These are phyloP conservation scores for Bradypodion ventrale DNA, from an alignment of 2,797 vertebrate species.

Conservation along the genomic window DNA sequence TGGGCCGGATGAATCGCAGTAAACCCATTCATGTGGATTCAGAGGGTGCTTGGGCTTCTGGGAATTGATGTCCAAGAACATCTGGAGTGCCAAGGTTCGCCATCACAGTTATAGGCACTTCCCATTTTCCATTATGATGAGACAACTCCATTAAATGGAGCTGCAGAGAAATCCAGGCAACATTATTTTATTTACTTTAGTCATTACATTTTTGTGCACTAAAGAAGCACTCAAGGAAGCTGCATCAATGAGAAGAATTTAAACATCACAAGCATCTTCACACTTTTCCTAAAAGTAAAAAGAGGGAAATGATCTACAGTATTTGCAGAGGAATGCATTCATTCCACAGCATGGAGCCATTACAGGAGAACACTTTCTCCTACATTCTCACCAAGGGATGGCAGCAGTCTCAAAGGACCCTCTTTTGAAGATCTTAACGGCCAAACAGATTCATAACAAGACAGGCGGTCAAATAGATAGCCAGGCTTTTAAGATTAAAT, in stretches of 20 bases:
- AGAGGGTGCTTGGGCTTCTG: no score
- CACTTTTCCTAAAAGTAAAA: not conserved
- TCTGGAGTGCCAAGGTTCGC: no score
- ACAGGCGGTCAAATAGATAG: not conserved
- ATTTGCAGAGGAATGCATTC: not conserved
- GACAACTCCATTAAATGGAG: not conserved
- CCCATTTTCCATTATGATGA: not conserved
- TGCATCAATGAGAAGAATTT: not conserved
- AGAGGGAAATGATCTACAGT: not conserved
- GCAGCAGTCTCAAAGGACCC: not conserved
- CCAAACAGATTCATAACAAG: not conserved
- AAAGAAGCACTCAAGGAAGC: not conserved
- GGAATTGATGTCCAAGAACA: no score
- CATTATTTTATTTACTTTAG: not conserved
- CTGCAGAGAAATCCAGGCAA: not conserved
- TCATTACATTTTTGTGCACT: not conserved
- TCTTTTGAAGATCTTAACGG: not conserved
- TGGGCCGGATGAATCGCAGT: no score
- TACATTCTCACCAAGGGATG: not conserved
- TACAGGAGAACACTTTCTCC: not conserved
- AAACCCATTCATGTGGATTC: no score
- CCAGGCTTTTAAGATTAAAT: not conserved
- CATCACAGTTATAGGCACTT: not conserved
- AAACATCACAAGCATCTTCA: not conserved
- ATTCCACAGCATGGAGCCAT: not conserved